Percentiles rank a stretch among this genome's conserved stretches.
Conservation (phyloP, 1,140 invertebrate species). For the Formica selysi region DNA sequence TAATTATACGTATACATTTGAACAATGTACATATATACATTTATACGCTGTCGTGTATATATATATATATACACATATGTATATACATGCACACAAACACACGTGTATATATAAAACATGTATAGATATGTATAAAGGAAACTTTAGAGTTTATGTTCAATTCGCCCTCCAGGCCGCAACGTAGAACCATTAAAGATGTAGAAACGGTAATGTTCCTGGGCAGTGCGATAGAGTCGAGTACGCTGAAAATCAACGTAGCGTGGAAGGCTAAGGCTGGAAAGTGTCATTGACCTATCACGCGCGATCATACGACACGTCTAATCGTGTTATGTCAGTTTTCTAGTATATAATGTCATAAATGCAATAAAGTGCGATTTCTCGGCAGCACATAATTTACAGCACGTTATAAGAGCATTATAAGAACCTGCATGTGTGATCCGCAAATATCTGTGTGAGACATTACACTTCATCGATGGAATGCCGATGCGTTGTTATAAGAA, state of each 20-base stretch:
- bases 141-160: constrained; percentile 68
- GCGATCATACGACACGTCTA: constrained; percentile 25
- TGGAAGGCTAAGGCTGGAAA: constrained; percentile 21
- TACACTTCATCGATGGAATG: not conserved
- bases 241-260: constrained; percentile 14
- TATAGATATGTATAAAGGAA: constrained; percentile 40
- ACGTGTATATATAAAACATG: constrained; percentile 28
- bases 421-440: not conserved
- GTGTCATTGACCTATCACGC: constrained; percentile 46
- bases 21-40: constrained; percentile 21
- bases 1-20: constrained; percentile 28
- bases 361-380: constrained; percentile 12
- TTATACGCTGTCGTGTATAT: constrained; percentile 16
- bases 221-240: constrained; percentile 57
- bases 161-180: constrained; percentile 61
- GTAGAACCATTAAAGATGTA: constrained; percentile 38
- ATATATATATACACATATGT: constrained; percentile 21
- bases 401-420: not conserved
- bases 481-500: not conserved
- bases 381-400: constrained; percentile 36
- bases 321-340: constrained; percentile 51
- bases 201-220: constrained; percentile 65
- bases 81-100: not conserved
- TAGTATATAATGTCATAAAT: not conserved
- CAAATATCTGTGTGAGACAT: not conserved